Base-by-base conservation (phyloP, 2,888 invertebrate genomes). In the Siphlonurus alternatus region DNA sequence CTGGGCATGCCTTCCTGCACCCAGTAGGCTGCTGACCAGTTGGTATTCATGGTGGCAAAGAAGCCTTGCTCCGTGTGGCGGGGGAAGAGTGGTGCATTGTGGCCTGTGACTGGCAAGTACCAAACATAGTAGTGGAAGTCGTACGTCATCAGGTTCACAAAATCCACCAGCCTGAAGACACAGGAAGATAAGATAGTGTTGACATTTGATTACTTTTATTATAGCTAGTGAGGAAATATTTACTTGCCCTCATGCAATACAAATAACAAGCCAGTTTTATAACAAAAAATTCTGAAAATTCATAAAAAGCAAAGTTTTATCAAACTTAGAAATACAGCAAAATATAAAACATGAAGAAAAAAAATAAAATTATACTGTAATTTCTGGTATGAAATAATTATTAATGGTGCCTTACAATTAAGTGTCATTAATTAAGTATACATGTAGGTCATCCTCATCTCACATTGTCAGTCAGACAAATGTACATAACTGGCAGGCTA, bases 141-240 rank as follows among this genome's bases (percentile, higher is more conserved):
- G 72, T 95, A 95, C 0, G 88, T 82, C 94, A 94, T 94, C n/a
- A 95, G 72, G 74, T 91, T 93, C 0, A 92, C 82, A 77, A 83
- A 91, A 74, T 94, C 93, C 0, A 87, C 84, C 72, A 87, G 79
- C 62, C 85, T 86, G 71, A 64, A 75, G 74, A 66, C 65, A 63
- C n/a, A n/a, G n/a, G n/a, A n/a, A n/a, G 67, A n/a, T n/a, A n/a
- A n/a, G n/a, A n/a, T n/a, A n/a, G n/a, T n/a, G n/a, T n/a, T n/a
- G n/a, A n/a, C n/a, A n/a, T n/a, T n/a, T n/a, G n/a, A n/a, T n/a
- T n/a, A n/a, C n/a, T n/a, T n/a, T n/a, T n/a, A n/a, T n/a, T n/a
- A n/a, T n/a, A n/a, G n/a, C n/a, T n/a, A n/a, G n/a, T n/a, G n/a
- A n/a, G n/a, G n/a, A n/a, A n/a, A n/a, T n/a, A n/a, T n/a, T n/a